phyloP scores from a whole-genome alignment of 2,113 vertebrate species.

The Phaethon lepturus region DNA sequence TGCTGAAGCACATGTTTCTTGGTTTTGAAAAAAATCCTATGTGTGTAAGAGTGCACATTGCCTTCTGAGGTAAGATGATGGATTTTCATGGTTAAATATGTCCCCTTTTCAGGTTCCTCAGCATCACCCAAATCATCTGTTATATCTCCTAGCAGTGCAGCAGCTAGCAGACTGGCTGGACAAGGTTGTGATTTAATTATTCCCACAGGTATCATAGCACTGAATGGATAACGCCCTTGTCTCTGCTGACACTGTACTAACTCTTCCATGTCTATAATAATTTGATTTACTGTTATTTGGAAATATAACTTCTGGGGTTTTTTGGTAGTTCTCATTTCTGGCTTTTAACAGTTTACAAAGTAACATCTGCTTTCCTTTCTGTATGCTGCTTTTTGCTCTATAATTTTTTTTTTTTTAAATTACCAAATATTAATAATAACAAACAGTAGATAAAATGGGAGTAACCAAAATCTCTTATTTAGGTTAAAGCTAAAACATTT shows the following conservation, averaged over 20 bases:
- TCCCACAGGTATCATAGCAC: slow-evolving; percentile 85
- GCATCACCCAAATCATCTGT: slow-evolving; percentile 85
- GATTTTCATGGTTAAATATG: slow-evolving; percentile 74
- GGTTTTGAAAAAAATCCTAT: neutral
- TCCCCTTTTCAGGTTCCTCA: slow-evolving; percentile 88
- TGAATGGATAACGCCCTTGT: slow-evolving; percentile 56
- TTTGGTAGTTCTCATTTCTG: slow-evolving; percentile 23
- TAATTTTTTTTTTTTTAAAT: neutral
- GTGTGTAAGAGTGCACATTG: neutral
- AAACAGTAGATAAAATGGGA: neutral
- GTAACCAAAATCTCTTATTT: neutral
- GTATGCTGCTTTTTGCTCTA: neutral
- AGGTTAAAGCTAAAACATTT: neutral
- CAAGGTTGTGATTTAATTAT: slow-evolving; percentile 87
- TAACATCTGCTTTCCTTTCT: slow-evolving; percentile 24
- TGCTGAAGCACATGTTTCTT: slow-evolving; percentile 3
- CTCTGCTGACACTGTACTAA: slow-evolving; percentile 73
- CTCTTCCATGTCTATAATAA: slow-evolving; percentile 18
- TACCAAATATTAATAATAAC: neutral
- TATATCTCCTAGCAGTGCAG: slow-evolving; percentile 87
- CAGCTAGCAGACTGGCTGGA: slow-evolving; percentile 89
- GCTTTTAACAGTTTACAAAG: neutral
- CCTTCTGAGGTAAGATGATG: neutral
- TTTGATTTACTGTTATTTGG: slow-evolving; percentile 45
- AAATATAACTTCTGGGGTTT: slow-evolving; percentile 16